These are phyloP conservation scores for Diachrysia chrysitis DNA, from an alignment of 2,888 invertebrate species.

Conservation along the genomic window DNA sequence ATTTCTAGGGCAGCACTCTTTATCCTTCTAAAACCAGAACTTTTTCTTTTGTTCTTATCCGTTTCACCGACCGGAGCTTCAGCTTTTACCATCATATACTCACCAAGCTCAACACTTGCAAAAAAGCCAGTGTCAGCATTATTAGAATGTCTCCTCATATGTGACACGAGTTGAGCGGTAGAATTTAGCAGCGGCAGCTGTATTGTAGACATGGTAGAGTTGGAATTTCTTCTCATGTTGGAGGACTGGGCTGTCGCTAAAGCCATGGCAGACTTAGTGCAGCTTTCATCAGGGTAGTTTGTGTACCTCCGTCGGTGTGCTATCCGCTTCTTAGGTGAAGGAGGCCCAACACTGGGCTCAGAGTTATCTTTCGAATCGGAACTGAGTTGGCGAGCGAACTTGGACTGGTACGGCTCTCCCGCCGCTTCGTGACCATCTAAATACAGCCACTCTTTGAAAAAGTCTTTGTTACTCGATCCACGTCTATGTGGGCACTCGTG, in stretches of 20 bases:
- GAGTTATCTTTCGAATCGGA: slow-evolving; percentile 88
- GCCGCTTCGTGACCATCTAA: slow-evolving; percentile 80
- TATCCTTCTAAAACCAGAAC: slow-evolving; percentile 91
- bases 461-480: slow-evolving; percentile 79
- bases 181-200: slow-evolving; percentile 88
- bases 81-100: slow-evolving; percentile 87
- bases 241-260: slow-evolving; percentile 83
- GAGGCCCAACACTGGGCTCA: slow-evolving; percentile 85
- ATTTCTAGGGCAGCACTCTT: slow-evolving; percentile 93
- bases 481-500: slow-evolving; percentile 81
- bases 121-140: slow-evolving; percentile 90
- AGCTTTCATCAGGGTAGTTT: slow-evolving; percentile 85
- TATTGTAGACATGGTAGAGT: slow-evolving; percentile 90
- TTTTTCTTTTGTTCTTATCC: slow-evolving; percentile 88
- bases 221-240: slow-evolving; percentile 89
- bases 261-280: slow-evolving; percentile 86
- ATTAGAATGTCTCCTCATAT: slow-evolving; percentile 90
- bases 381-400: slow-evolving; percentile 87
- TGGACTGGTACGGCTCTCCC: slow-evolving; percentile 86
- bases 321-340: slow-evolving; percentile 81
- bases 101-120: slow-evolving; percentile 86
- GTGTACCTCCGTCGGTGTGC: slow-evolving; percentile 81
- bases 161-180: slow-evolving; percentile 85
- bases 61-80: slow-evolving; percentile 84
- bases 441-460: slow-evolving; percentile 86